These are phyloP conservation scores for Drosophila merina DNA, from an alignment of 2,888 invertebrate species.

Conservation along the genomic window DNA sequence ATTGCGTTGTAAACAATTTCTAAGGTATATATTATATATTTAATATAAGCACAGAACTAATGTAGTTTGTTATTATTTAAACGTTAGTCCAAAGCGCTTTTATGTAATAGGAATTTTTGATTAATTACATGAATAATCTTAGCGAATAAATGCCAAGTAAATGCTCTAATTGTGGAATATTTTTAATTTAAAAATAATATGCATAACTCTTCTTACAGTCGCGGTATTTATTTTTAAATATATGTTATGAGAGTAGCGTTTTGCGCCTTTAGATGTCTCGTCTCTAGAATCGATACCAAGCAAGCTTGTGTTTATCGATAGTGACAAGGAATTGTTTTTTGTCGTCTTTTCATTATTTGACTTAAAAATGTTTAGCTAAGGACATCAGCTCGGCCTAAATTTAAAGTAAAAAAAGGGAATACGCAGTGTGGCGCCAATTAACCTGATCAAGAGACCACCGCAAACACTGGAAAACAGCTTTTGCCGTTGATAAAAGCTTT, in stretches of 20 bases:
- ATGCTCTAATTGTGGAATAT: conserved; percentile 11
- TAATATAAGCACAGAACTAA: conserved; percentile 43
- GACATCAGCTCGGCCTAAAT: background rate
- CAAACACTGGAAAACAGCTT: conserved; percentile 30
- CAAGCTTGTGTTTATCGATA: background rate
- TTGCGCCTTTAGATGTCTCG: background rate
- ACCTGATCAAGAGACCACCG: background rate
- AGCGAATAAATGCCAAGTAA: conserved; percentile 51
- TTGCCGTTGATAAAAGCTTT: conserved; percentile 33
- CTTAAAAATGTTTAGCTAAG: background rate
- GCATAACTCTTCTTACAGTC: no score
- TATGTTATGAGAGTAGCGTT: background rate
- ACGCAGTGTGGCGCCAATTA: background rate
- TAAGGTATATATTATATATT: conserved; percentile 60
- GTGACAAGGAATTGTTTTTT: background rate
- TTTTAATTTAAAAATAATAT: no score
- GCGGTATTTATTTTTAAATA: background rate
- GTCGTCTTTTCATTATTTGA: background rate
- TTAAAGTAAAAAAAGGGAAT: background rate
- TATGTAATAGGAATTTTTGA: conserved; percentile 61
- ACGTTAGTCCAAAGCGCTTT: conserved; percentile 68
- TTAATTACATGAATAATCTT: conserved; percentile 46
- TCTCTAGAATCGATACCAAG: background rate
- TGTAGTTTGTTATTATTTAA: conserved; percentile 68
- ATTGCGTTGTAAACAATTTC: conserved; percentile 62